Evolutionary conservation across 2,888 invertebrate species (phyloP), one percentile per base, ranked within the genome.

Genomic region (Plutella xylostella): DNA sequence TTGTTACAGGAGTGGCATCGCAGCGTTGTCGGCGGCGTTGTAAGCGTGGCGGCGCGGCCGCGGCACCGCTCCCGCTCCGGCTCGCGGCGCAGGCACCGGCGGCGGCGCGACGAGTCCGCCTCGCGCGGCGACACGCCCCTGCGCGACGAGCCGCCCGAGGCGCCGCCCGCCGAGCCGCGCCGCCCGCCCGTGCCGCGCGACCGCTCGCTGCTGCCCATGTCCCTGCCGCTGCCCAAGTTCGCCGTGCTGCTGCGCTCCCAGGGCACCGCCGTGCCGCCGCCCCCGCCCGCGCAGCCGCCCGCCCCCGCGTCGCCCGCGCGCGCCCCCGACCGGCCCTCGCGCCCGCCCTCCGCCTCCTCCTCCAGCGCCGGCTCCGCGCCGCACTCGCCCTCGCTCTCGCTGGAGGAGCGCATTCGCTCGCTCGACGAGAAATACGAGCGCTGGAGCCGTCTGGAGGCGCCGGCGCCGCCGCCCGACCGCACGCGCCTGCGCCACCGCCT

Each of bases 391-490:
- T 90, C 92, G 12, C 19, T 31, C 17, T 76, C 76, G 19, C 86
- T 97, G 54, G 97, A 97, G 65, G 97, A 97, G 70, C 87, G 97
- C 52, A 94, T 98, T 58, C 90, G 93, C 53, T 94, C 92, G 43
- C 86, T 98, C 47, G 97, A 97, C 75, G 97, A 96, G 71, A 94
- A 94, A 68, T 95, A 96, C 65, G 94, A 95, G 64, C 91, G 92
- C 58, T 95, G 94, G 95, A 92, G 92, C 33, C 82, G 82, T 2
- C 87, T 88, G 42, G 82, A 89, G 52, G 85, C 87, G 25, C 60
- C 88, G 35, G 84, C 88, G 56, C 87, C 89, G 6, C 73, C 72
- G n/a, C 84, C 69, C 39, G 88, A 86, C 70, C 87, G 83, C 48
- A 83, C 87, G 53, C 86, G 87, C 54, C 87, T 89, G 28, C 85